Base-by-base conservation (phyloP, 2,113 vertebrate species). In the Ellobius talpinus region DNA sequence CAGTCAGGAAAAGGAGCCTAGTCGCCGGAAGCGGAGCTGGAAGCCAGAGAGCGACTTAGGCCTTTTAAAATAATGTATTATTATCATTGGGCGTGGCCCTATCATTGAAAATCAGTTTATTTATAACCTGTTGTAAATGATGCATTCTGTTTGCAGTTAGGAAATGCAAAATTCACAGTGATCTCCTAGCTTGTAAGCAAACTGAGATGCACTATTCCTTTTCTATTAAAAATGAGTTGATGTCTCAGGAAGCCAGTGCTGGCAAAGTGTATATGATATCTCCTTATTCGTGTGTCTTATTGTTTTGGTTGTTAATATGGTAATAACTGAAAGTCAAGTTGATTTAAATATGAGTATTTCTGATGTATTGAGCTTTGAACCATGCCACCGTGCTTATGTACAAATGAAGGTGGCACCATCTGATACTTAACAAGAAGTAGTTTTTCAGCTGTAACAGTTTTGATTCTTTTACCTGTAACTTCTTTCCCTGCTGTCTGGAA, bases 41-140 rank as follows among this genome's bases (percentile, higher is more conserved):
- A n/a, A n/a, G n/a, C n/a, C n/a, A n/a, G n/a, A n/a, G n/a, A n/a
- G n/a, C n/a, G 99, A 99, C 99, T 99, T 99, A 98, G 98, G 98
- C 99, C 99, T 99, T 98, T 98, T 98, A 98, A 99, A 98, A 98
- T 98, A 98, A 98, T 99, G 98, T 99, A 98, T 98, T 98, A 98
- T 98, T 99, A 98, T 98, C 95, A 98, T 99, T 98, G 98, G 97
- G 98, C 98, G 98, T 98, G 98, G 98, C 98, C 98, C 98, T 98
- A 96, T 98, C 98, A 98, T 99, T 98, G 98, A 98, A 99, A 99
- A 98, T 98, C 98, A 98, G 98, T 98, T 99, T 99, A 98, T 99
- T 98, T 99, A 99, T 99, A 98, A 99, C 97, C 98, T 98, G 96
- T 98, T 98, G 95, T 98, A 98, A 98, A 98, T 98, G 98, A 98